Base-by-base conservation (phyloP, 2,888 invertebrate genomes). In the Drosophila borealis region DNA sequence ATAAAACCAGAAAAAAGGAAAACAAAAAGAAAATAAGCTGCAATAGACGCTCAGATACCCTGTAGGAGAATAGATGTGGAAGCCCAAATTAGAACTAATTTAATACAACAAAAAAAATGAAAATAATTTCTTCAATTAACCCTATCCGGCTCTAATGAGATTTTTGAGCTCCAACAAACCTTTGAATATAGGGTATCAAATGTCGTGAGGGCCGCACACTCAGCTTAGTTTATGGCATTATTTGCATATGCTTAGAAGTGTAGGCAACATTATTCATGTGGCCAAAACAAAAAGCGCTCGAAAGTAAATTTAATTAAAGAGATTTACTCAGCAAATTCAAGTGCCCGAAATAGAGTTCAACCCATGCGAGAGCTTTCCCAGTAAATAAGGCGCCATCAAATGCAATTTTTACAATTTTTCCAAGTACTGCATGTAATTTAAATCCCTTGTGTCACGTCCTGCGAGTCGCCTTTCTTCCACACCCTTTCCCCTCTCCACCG, bases 251-350 rank as follows among this genome's bases (percentile, higher is more conserved):
- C 81, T 49, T 42, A 39, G 59, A 55, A 48, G 49, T 41, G 63
- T 34, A 42, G 44, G 36, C 64, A 39, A 68, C 66, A 69, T 78
- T 70, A 63, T 66, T 80, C 65, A 70, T 67, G 59, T 64, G 50
- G 41, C 50, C 42, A 51, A 39, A 62, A 46, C 33, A 50, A 62
- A 66, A 63, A 39, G 14, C 51, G 49, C 36, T 66, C 51, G 53
- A 53, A 67, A 74, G 78, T 63, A 67, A 70, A 78, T 88, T 89
- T 88, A 85, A 85, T 88, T 88, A 81, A 81, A 60, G 65, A 81
- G 59, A 74, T 74, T 67, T 65, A 59, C 61, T 57, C 55, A 6
- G 49, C 1, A 19, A 55, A 59, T 59, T 67, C 46, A 62, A 62
- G 44, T 48, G 55, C 29, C 48, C 53, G 33, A 48, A 41, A 21